Evolutionary conservation across 2,888 invertebrate species (phyloP).

Genomic region (Cephus sareptanus): DNA sequence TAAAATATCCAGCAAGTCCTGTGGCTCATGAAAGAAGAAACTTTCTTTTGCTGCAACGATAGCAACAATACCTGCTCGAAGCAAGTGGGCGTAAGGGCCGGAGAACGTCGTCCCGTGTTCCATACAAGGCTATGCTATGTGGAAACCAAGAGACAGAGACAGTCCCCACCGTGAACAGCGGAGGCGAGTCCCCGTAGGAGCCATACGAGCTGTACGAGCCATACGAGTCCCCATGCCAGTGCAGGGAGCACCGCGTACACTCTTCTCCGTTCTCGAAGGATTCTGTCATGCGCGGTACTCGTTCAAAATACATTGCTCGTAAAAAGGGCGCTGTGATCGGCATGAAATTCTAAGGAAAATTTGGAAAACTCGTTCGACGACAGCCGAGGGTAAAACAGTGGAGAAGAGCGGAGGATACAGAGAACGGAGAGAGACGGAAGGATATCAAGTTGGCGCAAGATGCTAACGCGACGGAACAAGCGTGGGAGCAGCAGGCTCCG

Average conservation of each 20-base stretch:
- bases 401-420: no score
- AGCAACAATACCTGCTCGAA: conserved; percentile 34
- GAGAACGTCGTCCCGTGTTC: conserved; percentile 59
- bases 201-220: conserved; percentile 3
- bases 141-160: conserved; percentile 58
- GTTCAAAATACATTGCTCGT: no score
- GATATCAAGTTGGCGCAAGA: conserved; percentile 18
- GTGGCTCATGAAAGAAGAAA: conserved; percentile 13
- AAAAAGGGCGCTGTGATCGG: no score
- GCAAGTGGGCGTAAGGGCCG: conserved; percentile 54
- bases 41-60: conserved; percentile 32
- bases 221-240: conserved; percentile 5
- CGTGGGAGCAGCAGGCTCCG: conserved; percentile 32
- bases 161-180: conserved; percentile 43
- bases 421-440: no score
- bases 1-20: no score
- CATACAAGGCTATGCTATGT: conserved; percentile 66
- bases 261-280: not conserved
- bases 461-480: conserved; percentile 27
- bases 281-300: no score
- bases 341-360: no score
- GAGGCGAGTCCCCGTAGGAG: conserved; percentile 42
- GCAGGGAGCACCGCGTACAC: not conserved
- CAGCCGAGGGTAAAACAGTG: no score
- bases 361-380: no score